Base-by-base conservation (phyloP, 2,797 vertebrate genomes). In the Peromyscus nudipes region DNA sequence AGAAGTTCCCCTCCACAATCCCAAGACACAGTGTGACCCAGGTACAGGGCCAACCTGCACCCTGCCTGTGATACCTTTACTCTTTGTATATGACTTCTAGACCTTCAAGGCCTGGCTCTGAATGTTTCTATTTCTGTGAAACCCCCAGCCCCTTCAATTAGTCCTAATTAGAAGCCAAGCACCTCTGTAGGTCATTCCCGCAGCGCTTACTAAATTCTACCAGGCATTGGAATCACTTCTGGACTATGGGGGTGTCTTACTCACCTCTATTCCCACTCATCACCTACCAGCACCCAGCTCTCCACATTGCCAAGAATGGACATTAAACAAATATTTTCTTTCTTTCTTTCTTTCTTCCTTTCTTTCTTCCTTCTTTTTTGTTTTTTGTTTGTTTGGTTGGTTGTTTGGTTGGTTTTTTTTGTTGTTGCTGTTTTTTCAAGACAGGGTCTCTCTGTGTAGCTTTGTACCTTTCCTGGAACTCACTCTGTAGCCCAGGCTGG, bases 251-350 rank as follows among this genome's bases (percentile, higher is more conserved):
- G 25, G 17, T 34, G 29, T 46, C 91, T 83, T 64, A 29, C 8
- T 69, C 67, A 88, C 85, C 71, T 86, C 90, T 89, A 29, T 94
- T 92, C 79, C 95, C 52, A 87, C 31, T 89, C 37, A 46, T 49
- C 31, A n/a, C 79, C 91, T 17, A 57, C 10, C 57, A 46, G 62
- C 31, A n/a, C 82, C 93, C 13, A 57, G 16, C 64, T 17, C 19
- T 31, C 31, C 14, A 40, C n/a, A 75, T 55, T 87, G 75, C 80
- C 23, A 40, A 67, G 14, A 92, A 67, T 57, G 55, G 64, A 94
- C 65, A 62, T 52, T 79, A 62, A 80, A 29, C 71, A 82, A 89
- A 77, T 85, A 83, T 90, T 82, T 95, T 94, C 85, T 76, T 52
- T 52, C 6, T 49, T 52, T 52, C 49, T 12, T 11, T 52, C 49